Percentiles rank a stretch among this genome's conserved stretches.
Evolutionary conservation across 2,888 invertebrate species (phyloP).

Genomic region (Scaptomyza polygonia): DNA sequence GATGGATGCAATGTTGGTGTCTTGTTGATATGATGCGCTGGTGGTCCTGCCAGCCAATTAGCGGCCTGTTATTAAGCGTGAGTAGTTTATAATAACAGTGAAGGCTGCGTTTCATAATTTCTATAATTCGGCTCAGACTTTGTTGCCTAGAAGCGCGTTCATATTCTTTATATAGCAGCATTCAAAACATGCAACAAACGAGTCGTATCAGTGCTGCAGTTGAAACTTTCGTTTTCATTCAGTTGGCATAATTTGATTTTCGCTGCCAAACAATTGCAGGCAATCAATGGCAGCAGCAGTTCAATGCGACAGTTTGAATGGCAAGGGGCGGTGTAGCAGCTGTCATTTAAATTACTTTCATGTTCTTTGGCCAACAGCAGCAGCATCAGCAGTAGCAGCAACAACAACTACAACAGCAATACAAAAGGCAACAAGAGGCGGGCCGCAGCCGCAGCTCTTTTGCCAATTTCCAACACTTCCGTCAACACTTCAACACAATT

Average conservation of each 20-base stretch:
- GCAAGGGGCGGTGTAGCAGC: constrained; percentile 10
- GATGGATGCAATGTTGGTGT: constrained; percentile 20
- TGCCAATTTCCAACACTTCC: constrained; percentile 74
- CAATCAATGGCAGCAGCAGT: constrained; percentile 57
- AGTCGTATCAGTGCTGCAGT: constrained; percentile 2
- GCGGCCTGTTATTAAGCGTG: constrained; percentile 75
- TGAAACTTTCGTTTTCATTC: constrained; percentile 64
- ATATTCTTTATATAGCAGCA: not conserved
- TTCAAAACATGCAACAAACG: not conserved
- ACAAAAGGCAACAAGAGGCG: constrained; percentile 1
- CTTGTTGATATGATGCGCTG: constrained; percentile 65
- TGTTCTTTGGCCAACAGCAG: constrained; percentile 51
- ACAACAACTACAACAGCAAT: constrained; percentile 6
- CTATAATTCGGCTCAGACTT: constrained; percentile 49
- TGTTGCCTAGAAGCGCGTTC: constrained; percentile 1
- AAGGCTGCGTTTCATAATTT: constrained; percentile 53
- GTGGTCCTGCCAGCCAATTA: constrained; percentile 78
- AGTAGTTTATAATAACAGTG: constrained; percentile 74
- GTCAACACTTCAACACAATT: constrained; percentile 74
- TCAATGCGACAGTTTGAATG: constrained; percentile 11
- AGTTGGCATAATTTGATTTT: constrained; percentile 49
- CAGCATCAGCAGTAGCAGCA: constrained; percentile 16
- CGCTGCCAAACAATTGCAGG: constrained; percentile 63
- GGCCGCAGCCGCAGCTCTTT: constrained; percentile 50
- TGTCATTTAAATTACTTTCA: constrained; percentile 71